Base-by-base conservation (phyloP, 1,140 invertebrate genomes). In the Hesperophylax magnus region DNA sequence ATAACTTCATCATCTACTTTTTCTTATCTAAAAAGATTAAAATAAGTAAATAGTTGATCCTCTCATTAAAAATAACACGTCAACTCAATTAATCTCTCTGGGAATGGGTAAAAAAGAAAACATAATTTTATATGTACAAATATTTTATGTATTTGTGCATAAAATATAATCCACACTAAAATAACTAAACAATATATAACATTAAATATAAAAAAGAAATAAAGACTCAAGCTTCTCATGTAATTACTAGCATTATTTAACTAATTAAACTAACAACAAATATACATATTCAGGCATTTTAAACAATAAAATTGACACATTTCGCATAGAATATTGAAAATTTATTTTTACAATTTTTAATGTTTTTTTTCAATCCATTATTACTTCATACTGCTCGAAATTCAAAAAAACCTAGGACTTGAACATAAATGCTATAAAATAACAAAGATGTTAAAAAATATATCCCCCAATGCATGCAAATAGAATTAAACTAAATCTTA, bases 301-400 rank as follows among this genome's bases (percentile, higher is more conserved):
- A 53, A 24, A 56, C n/a, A 56, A 79, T 39, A 72, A 75, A 75
- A 80, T 80, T 80, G 78, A 80, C 78, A 80, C 78, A 80, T 80
- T 80, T 75, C 78, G 67, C 71, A 80, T 65, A 75, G 75, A 80
- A 80, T 67, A 74, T 27, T 56, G 34, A 69, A 61, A 47, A 69
- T 3, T 39, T 18, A 47, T 17, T 34, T 14, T n/a, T 7, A 69
- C n/a, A 69, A 47, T 47, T 47, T 47, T 47, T 47, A 47, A 1
- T 47, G 39, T 47, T 47, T 47, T 14, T 47, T 47, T 47, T 14
- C 39, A 47, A 47, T 47, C 27, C 27, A 17, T 27, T 34, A 14
- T 17, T 27, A 15, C n/a, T 34, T 18, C 18, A 47, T 69, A 24
- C 47, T 69, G 34, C 27, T 34, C n/a, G 34, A 17, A 69, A 20